These are phyloP conservation scores for Peromyscus californicus DNA, from an alignment of 2,113 vertebrate genomes.

Conservation along the genomic window DNA sequence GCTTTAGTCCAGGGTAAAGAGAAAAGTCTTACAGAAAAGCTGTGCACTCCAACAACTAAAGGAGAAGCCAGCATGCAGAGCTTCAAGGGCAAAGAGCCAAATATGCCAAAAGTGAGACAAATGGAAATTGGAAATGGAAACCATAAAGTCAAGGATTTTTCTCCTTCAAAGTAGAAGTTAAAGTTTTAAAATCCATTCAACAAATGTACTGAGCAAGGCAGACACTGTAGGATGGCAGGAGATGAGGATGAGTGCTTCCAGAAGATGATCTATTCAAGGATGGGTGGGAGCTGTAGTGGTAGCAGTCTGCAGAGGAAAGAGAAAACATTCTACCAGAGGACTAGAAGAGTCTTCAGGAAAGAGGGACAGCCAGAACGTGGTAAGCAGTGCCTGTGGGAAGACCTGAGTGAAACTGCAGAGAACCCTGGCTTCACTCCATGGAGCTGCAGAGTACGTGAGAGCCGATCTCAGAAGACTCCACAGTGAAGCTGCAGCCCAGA, in stretches of 20 bases:
- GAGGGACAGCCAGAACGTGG: not conserved
- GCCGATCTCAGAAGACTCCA: not conserved
- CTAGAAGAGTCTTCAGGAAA: not conserved
- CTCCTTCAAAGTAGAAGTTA: slow-evolving; percentile 43
- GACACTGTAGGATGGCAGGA: not conserved
- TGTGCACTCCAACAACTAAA: not conserved
- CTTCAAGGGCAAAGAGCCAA: not conserved
- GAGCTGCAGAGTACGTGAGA: not conserved
- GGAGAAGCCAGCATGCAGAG: not conserved
- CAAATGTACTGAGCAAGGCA: not conserved
- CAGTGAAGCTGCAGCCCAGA: not conserved
- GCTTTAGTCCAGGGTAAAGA: not conserved
- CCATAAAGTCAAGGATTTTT: not conserved
- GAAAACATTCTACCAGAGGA: not conserved
- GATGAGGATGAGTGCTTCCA: not conserved
- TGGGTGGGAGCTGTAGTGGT: not conserved
- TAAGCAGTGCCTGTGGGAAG: not conserved
- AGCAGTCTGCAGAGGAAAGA: not conserved
- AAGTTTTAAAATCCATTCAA: slow-evolving; percentile 23
- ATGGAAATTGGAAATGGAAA: not conserved
- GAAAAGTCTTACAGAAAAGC: not conserved
- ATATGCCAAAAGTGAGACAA: not conserved
- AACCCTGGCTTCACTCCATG: not conserved
- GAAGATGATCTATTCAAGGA: not conserved
- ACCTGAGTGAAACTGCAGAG: not conserved